Evolutionary conservation across 37 sponge, comb jelly and placozoan genomes (phyloP).

Genomic region (Aplysina aerophoba): DNA sequence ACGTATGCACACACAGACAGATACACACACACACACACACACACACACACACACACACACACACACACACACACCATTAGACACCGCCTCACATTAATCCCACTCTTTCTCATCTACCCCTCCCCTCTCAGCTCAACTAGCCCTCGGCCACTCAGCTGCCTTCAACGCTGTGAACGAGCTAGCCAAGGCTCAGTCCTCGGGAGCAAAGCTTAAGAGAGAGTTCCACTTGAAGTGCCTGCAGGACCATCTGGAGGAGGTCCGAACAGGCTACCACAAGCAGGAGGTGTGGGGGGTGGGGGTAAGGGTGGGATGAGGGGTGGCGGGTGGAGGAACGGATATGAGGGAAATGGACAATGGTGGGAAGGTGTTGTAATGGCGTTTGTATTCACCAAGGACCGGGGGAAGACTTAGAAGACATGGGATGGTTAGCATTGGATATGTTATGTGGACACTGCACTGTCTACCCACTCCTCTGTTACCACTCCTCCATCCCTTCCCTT

Average conservation of each 20-base stretch:
- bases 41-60: neutral
- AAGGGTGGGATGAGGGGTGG: neutral
- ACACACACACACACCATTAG: neutral
- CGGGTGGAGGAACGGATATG: neutral
- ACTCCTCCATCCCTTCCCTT: too few species aligned
- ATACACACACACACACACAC: slow-evolving; percentile 1
- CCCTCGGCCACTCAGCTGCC: slow-evolving; percentile 15
- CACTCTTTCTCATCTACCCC: neutral
- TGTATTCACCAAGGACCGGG: too few species aligned
- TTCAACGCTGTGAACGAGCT: slow-evolving; percentile 34
- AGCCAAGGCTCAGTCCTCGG: slow-evolving; percentile 54
- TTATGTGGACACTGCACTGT: neutral
- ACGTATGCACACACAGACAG: neutral
- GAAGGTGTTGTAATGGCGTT: too few species aligned
- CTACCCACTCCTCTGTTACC: too few species aligned
- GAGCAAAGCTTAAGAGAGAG: slow-evolving; percentile 58
- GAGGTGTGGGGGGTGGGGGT: slow-evolving; percentile 19
- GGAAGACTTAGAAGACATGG: too few species aligned
- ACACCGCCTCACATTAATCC: neutral
- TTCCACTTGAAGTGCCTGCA: slow-evolving; percentile 52
- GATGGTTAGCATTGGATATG: too few species aligned
- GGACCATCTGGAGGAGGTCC: slow-evolving; percentile 35
- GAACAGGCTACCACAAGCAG: slow-evolving; percentile 28
- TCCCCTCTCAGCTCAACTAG: slow-evolving; percentile 15
- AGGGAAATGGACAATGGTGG: too few species aligned